phyloP scores from a whole-genome alignment of 2,113 vertebrate genomes.

The Charina bottae region DNA sequence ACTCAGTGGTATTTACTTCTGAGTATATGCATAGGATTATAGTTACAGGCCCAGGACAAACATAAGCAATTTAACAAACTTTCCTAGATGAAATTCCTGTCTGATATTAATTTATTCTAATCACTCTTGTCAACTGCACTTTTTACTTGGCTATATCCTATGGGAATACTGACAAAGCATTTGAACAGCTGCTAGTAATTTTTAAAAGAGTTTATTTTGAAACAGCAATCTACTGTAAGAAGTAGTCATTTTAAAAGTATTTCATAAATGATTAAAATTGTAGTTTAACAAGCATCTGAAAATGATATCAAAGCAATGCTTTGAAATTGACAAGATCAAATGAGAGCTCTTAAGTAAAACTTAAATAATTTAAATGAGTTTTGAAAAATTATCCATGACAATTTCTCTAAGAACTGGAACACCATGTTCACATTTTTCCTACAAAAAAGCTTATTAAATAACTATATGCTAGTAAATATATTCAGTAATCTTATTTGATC shows the following conservation, averaged over 20 bases:
- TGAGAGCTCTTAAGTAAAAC: neutral
- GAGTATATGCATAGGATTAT: neutral
- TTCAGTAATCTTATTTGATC: neutral
- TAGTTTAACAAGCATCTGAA: conserved; percentile 12
- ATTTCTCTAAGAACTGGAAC: neutral
- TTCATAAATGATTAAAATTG: conserved; percentile 24
- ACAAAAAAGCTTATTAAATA: neutral
- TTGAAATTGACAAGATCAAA: conserved; percentile 22
- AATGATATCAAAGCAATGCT: conserved; percentile 1
- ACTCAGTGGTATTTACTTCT: neutral
- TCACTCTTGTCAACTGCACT: conserved; percentile 8
- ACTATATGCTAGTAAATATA: neutral
- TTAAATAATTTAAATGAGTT: neutral
- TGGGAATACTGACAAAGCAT: conserved; percentile 15
- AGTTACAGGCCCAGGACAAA: neutral
- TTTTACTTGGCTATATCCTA: neutral
- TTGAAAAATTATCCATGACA: neutral
- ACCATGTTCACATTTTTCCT: neutral
- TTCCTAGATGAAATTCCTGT: conserved; percentile 1
- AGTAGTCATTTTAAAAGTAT: conserved; percentile 22
- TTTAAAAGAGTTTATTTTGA: conserved; percentile 28
- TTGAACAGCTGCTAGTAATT: conserved; percentile 30
- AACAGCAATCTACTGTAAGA: conserved; percentile 12
- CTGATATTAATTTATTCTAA: conserved; percentile 4
- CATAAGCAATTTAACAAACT: neutral